Base-by-base conservation (phyloP, 2,888 invertebrate species). In the Subacronicta megacephala region DNA sequence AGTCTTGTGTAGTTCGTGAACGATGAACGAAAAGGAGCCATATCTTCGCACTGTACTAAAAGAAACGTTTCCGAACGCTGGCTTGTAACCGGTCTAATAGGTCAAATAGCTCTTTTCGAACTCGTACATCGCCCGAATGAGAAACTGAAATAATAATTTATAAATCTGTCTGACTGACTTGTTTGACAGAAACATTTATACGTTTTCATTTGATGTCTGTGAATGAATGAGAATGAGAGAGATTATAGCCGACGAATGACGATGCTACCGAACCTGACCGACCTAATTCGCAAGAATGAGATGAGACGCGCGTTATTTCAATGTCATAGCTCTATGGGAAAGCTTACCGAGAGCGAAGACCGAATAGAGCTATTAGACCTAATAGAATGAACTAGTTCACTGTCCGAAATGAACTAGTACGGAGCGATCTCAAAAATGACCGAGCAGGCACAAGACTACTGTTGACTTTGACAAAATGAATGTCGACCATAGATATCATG, bases 391-490 rank as follows among this genome's bases (percentile, higher is more conserved):
- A 38, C 38, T 38, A 38, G 38, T 38, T 38, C 38, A 38, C 38
- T 38, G 38, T 38, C 38, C 38, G 38, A 38, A 38, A 38, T 38
- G 38, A 38, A 38, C 38, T 38, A 38, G 38, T 38, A 12, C 18
- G 38, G 38, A 38, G 38, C 38, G 38, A 38, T 38, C 38, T 38
- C 18, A 38, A 38, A 38, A 16, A 36, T 36, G 36, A 36, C 36
- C 36, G 36, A 36, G 36, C 36, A 36, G 36, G 36, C 36, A 36
- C 36, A 36, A 36, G 36, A 36, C 36, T 36, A 36, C 20, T 20
- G 42, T 42, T 42, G 42, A 42, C 42, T 42, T 42, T 42, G 42
- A 37, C 37, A 37, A 37, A 37, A 37, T 37, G 37, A 37, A 37
- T 37, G 37, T 17, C 37, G 37, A 43, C 43, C 43, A 7, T 43